Evolutionary conservation across 1,140 invertebrate genomes (phyloP).

Genomic region (Gonatopus flavifemur): DNA sequence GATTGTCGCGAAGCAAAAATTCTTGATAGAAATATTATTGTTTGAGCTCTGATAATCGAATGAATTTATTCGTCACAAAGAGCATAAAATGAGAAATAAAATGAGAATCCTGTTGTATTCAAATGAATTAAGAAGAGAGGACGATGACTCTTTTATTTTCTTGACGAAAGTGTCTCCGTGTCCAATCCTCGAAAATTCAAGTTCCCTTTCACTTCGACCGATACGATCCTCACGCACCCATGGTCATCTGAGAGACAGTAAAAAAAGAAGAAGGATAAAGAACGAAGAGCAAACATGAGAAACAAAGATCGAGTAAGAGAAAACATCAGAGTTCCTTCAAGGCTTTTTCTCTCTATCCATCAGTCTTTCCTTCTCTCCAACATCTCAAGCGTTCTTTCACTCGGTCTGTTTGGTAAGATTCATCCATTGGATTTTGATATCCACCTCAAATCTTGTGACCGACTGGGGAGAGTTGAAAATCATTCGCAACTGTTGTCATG

Average conservation of each 20-base stretch:
- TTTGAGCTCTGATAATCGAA: no score
- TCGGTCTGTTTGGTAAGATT: neutral
- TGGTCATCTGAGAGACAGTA: neutral
- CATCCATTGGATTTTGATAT: slow-evolving; percentile 9
- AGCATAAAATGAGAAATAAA: no score
- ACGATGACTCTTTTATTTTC: slow-evolving; percentile 13
- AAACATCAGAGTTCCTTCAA: neutral
- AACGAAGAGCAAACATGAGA: neutral
- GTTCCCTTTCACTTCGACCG: slow-evolving; percentile 45
- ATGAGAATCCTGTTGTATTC: no score
- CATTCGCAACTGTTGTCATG: slow-evolving; percentile 9
- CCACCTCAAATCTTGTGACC: slow-evolving; percentile 17
- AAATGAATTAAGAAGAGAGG: no score
- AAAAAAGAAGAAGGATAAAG: neutral
- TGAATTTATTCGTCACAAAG: no score
- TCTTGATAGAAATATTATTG: no score
- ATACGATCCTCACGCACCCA: neutral
- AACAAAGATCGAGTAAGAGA: no score
- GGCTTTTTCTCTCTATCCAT: neutral
- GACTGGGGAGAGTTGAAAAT: slow-evolving; percentile 6
- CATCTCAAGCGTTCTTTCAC: neutral
- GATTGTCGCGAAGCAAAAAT: no score
- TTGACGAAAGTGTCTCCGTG: neutral
- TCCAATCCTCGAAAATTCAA: slow-evolving; percentile 44
- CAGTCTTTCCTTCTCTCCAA: neutral